Conservation (phyloP, 2,797 vertebrate species). For the Sebastes steindachneri region DNA sequence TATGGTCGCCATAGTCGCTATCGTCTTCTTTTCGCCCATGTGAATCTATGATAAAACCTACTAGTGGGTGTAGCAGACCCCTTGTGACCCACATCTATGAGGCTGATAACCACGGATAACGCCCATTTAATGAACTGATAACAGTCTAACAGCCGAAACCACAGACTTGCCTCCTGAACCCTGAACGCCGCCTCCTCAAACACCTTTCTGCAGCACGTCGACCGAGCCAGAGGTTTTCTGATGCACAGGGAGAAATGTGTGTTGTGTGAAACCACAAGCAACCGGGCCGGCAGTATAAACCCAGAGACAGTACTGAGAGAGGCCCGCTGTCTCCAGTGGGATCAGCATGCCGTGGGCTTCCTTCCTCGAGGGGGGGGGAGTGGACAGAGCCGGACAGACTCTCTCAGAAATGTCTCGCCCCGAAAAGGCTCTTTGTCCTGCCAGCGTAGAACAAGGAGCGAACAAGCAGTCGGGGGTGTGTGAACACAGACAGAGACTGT, state of each 20-base stretch:
- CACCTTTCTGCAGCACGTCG: constrained; percentile 23
- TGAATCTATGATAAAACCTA: too few species aligned
- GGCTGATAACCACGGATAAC: too few species aligned
- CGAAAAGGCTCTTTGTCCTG: constrained; percentile 71
- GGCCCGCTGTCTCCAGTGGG: constrained; percentile 54
- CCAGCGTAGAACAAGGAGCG: constrained; percentile 62
- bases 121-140: neutral
- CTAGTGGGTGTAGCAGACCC: too few species aligned
- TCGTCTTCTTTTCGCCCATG: too few species aligned
- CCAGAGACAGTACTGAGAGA: constrained; percentile 50
- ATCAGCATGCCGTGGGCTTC: constrained; percentile 69
- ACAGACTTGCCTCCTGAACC: neutral
- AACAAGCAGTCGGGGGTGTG: constrained; percentile 63
- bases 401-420: constrained; percentile 68
- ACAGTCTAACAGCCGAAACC: neutral
- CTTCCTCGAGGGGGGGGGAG: constrained; percentile 40
- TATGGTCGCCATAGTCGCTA: too few species aligned
- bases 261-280: constrained; percentile 37
- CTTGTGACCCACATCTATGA: too few species aligned
- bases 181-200: neutral
- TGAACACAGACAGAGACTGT: constrained; percentile 46
- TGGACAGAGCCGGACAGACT: constrained; percentile 50
- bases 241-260: constrained; percentile 41
- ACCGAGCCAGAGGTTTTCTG: constrained; percentile 68
- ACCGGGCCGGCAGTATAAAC: neutral